Base-by-base conservation (phyloP, 2,888 invertebrate species). In the Aphrophora alni region DNA sequence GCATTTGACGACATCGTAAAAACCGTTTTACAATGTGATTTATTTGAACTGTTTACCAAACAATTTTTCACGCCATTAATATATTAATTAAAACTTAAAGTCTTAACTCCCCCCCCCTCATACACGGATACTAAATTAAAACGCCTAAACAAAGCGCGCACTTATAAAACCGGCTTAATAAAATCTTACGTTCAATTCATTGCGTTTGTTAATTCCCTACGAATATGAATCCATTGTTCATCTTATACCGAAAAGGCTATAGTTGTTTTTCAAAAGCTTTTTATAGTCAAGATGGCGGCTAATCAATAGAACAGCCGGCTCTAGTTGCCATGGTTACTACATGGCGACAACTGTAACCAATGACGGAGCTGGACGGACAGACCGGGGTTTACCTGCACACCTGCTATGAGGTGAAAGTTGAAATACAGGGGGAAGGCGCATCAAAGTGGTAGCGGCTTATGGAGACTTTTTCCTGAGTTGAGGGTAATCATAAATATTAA, bases 271-370 rank as follows among this genome's bases (percentile, higher is more conserved):
- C 44, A 14, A 44, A 44, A 44, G 44, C 12, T 44, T 44, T 59
- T 59, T 59, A 59, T 21, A 14, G 0, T 3, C 59, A 59, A 59
- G 59, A 59, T 59, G 59, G 59, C 59, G 21, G 59, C 59, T 59
- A 59, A 59, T 59, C 59, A 59, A 59, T 59, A 59, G 59, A 21
- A 59, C 59, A 21, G 44, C 12, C 44, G 44, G 44, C 21, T 33
- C 4, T 59, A 21, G 59, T 59, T 21, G 59, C 21, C 21, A 59
- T 59, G 59, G 59, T 21, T 21, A 59, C 59, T 21, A 10, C 59
- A 59, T 59, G 59, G 59, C 59, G 59, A 59, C 59, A 59, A 59
- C n/a, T 59, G 59, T 21, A 59, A 21, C 59, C 59, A 59, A 59
- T 59, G 59, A 21, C 21, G 21, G 21, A 59, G 59, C 59, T 21